Evolutionary conservation across 2,888 invertebrate genomes (phyloP), one percentile per base, ranked within the genome.

Genomic region (Sesia bembeciformis): DNA sequence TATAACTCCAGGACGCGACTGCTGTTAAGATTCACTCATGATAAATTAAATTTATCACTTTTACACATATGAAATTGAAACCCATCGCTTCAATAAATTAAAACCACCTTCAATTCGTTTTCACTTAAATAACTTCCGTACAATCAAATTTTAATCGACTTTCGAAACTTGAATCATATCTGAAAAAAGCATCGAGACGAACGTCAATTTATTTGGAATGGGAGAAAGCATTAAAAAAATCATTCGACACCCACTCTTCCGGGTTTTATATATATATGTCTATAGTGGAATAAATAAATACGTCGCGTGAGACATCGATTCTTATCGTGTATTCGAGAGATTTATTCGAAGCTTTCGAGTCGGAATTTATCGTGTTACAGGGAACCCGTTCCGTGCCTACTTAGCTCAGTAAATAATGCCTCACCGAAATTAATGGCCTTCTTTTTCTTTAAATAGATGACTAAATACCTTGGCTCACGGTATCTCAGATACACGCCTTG

Each of bases 401-500:
- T 84, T 79, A 80, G 78, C 79, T 81, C 78, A 74, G 83, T 88
- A 87, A 88, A 87, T 89, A 88, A 87, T 80, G 81, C 75, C 67
- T 72, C 67, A 81, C 74, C 80, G 67, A 83, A 85, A 88, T 88
- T 84, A 78, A 88, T 85, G 84, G 80, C 70, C 76, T 76, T 80
- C 65, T 62, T 81, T 75, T 83, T 87, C 84, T 83, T 84, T 83
- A 86, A 85, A 88, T 87, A 89, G 86, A 88, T 88, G 86, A 87
- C 82, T 88, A 81, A 88, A 85, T 85, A 85, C 81, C 72, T 61
- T 62, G 64, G 72, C 77, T 74, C 86, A 87, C 85, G 86, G 70
- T 84, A 88, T 81, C 78, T 80, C 69, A 63, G 78, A 73, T 75
- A 76, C 76, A 68, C 64, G 74, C 71, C 65, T 74, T 82, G 76